These are phyloP conservation scores for Serranus cabrilla DNA, from an alignment of 2,797 vertebrate genomes.

Conservation along the genomic window DNA sequence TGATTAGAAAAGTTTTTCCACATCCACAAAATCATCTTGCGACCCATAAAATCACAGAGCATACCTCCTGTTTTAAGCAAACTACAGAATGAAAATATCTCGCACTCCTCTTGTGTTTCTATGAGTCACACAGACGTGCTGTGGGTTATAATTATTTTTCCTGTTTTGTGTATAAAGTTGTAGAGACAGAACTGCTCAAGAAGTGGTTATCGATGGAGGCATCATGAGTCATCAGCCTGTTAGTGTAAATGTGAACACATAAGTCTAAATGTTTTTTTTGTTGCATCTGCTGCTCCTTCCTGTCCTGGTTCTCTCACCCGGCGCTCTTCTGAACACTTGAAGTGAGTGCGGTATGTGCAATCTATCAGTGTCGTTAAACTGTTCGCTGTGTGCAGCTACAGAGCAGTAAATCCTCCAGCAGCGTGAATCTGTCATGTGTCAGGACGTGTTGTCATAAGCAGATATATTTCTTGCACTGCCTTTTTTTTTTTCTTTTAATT, in stretches of 20 bases:
- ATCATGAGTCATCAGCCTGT: conserved; percentile 55
- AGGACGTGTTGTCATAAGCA: conserved; percentile 60
- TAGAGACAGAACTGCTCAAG: conserved; percentile 35
- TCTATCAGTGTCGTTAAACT: conserved; percentile 74
- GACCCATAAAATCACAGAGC: conserved; percentile 32
- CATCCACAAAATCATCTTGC: conserved; percentile 3
- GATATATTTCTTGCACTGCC: conserved; percentile 46
- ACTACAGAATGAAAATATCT: conserved; percentile 29
- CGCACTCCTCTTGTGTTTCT: conserved; percentile 22
- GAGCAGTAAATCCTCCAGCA: conserved; percentile 69
- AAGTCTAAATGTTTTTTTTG: conserved; percentile 33
- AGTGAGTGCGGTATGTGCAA: conserved; percentile 52
- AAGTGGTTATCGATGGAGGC: conserved; percentile 54
- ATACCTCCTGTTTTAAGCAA: conserved; percentile 18
- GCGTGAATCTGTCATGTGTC: conserved; percentile 71
- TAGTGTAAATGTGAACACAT: conserved; percentile 50
- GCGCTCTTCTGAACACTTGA: conserved; percentile 54
- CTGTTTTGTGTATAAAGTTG: conserved; percentile 32
- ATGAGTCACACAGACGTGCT: conserved; percentile 46
- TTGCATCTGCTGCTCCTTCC: conserved; percentile 39
- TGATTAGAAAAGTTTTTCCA: conserved; percentile 10
- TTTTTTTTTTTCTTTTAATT: conserved; percentile 26
- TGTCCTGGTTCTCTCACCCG: conserved; percentile 41
- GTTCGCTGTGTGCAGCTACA: conserved; percentile 50
- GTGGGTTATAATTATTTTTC: conserved; percentile 49